Conservation (phyloP, 30 jellyfish, hydroid and myxozoan species). For the Sanderia malayensis region DNA sequence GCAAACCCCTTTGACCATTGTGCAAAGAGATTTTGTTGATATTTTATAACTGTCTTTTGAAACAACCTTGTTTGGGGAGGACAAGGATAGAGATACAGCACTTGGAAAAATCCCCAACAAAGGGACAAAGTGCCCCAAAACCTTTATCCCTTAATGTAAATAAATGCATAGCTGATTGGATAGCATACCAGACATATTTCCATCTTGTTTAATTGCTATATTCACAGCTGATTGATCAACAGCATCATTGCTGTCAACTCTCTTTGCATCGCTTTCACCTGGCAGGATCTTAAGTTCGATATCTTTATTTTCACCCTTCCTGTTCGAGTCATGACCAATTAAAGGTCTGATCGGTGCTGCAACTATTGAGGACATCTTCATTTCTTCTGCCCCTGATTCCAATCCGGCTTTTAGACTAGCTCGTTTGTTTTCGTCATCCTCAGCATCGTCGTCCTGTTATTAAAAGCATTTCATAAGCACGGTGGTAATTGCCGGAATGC, state of each 20-base stretch:
- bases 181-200: no score
- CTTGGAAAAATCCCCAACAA: no score
- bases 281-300: not conserved
- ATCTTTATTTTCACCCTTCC: slow-evolving; percentile 10
- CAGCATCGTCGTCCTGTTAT: slow-evolving; percentile 49
- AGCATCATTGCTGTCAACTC: not conserved
- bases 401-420: slow-evolving; percentile 13
- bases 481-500: no score
- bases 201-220: not conserved
- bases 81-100: no score
- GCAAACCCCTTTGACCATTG: no score
- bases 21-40: no score
- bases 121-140: no score
- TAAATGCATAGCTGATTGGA: no score
- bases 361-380: not conserved
- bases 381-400: slow-evolving; percentile 19
- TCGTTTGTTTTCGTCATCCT: slow-evolving; percentile 57
- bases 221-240: not conserved
- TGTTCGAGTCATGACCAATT: slow-evolving; percentile 17
- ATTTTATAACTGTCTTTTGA: no score
- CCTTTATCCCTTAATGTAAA: no score
- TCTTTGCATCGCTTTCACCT: not conserved
- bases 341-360: slow-evolving; percentile 49
- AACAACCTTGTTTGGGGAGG: no score
- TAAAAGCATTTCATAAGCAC: no score